A percentile compares a stretch with the other conserved stretches of the same genome.
These are phyloP conservation scores for Pyrochroa serraticornis DNA, from an alignment of 2,888 invertebrate genomes.

Conservation along the genomic window DNA sequence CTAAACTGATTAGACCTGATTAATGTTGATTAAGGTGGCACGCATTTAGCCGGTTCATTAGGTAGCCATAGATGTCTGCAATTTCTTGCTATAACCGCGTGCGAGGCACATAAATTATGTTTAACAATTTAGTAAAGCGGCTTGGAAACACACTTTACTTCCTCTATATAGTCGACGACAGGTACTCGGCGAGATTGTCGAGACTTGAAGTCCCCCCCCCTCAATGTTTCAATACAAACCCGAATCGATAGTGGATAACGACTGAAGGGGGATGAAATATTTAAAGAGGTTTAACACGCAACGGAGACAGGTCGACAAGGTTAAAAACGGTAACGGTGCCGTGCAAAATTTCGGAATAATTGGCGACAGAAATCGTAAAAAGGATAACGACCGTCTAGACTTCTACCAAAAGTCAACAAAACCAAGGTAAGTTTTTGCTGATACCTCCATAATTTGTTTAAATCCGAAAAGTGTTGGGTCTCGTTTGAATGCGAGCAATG, in stretches of 20 bases:
- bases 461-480: too few relatives aligned
- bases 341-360: too few relatives aligned
- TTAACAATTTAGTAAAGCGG: conserved; percentile 33
- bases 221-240: conserved; percentile 3
- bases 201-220: not conserved
- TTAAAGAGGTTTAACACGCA: conserved; percentile 13
- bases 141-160: conserved; percentile 15
- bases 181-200: conserved; percentile 16
- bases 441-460: too few relatives aligned
- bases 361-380: too few relatives aligned
- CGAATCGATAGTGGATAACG: conserved; percentile 15
- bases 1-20: conserved; percentile 42
- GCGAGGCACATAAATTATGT: conserved; percentile 39
- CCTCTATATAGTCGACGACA: conserved; percentile 5
- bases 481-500: too few relatives aligned
- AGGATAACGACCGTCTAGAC: too few relatives aligned
- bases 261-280: conserved; percentile 15
- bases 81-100: conserved; percentile 33
- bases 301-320: conserved; percentile 3
- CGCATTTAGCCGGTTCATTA: conserved; percentile 45
- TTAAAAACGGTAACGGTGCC: not conserved
- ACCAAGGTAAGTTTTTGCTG: too few relatives aligned
- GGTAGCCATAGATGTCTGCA: conserved; percentile 39
- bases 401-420: too few relatives aligned
- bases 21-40: conserved; percentile 43